Conservation (phyloP, 2,888 invertebrate species). For the Orthosia gothica region DNA sequence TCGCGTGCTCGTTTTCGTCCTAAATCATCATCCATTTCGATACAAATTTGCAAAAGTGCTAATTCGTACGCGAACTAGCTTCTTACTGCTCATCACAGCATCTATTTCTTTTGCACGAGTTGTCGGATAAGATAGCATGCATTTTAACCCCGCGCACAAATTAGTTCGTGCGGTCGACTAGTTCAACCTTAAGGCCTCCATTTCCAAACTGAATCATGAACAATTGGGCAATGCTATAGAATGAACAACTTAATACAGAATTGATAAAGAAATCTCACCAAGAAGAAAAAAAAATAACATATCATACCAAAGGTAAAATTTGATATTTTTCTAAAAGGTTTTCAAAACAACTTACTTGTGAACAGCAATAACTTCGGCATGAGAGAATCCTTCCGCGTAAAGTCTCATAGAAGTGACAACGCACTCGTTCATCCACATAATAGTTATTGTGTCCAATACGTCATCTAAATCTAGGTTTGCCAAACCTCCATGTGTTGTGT, state of each 20-base stretch:
- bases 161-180: too few species aligned
- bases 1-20: too few species aligned
- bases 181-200: not conserved
- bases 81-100: too few species aligned
- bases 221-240: not conserved
- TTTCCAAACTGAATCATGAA: not conserved
- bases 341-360: slow-evolving; percentile 76
- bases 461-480: slow-evolving; percentile 93
- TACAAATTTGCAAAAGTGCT: too few species aligned
- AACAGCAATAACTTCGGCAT: slow-evolving; percentile 71
- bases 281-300: not conserved
- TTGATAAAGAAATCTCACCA: too few species aligned
- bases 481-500: slow-evolving; percentile 93
- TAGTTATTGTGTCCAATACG: slow-evolving; percentile 95
- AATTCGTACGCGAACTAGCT: too few species aligned
- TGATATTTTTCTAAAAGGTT: not conserved
- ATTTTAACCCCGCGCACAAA: too few species aligned
- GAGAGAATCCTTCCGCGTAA: slow-evolving; percentile 93
- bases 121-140: too few species aligned
- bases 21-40: too few species aligned
- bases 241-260: not conserved
- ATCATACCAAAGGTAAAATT: not conserved
- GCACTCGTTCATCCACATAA: slow-evolving; percentile 95
- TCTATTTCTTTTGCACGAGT: too few species aligned
- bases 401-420: slow-evolving; percentile 95